Base-by-base conservation (phyloP, 1,140 invertebrate genomes). In the Papilio polyxenes region DNA sequence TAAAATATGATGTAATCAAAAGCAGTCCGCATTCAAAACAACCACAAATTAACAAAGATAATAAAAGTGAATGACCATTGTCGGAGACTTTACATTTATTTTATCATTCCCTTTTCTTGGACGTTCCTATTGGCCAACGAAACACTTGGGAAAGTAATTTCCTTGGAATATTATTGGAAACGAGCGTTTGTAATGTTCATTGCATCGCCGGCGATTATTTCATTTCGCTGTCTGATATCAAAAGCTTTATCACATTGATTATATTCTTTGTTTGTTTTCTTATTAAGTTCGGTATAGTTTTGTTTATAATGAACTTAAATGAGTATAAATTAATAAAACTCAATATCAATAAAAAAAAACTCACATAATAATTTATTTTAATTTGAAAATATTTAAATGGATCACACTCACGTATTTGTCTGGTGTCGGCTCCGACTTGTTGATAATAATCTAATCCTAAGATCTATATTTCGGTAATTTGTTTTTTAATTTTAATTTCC, bases 121-220 rank as follows among this genome's bases (percentile, higher is more conserved):
- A 37, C 37, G n/a, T 56, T 72, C 78, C 77, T 53, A 78, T 75
- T 81, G 76, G 49, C 76, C 72, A 75, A n/a, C 74, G 23, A 80
- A 76, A 81, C 56, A 76, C 51, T 76, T 74, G 78, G 76, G 53
- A 78, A 82, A 81, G 75, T 84, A 82, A 84, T 84, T 84, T 79
- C 75, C 75, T 62, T 59, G 51, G 83, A 82, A 84, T 84, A 84
- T 84, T 81, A 84, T 83, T 81, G 80, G 72, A 84, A 82, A 81
- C 83, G 83, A 76, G 78, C 53, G 20, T 49, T 40, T 3, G 44
- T 75, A 37, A 81, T 81, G 20, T 51, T 65, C 59, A 82, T 72
- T 78, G 76, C 77, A 75, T 78, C 56, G 31, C 56, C 7, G 75
- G 53, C 82, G 82, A 83, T 83, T 83, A 77, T 62, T 79, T 15